Conservation (phyloP, 1,140 invertebrate species). For the Lepidurus couesii region DNA sequence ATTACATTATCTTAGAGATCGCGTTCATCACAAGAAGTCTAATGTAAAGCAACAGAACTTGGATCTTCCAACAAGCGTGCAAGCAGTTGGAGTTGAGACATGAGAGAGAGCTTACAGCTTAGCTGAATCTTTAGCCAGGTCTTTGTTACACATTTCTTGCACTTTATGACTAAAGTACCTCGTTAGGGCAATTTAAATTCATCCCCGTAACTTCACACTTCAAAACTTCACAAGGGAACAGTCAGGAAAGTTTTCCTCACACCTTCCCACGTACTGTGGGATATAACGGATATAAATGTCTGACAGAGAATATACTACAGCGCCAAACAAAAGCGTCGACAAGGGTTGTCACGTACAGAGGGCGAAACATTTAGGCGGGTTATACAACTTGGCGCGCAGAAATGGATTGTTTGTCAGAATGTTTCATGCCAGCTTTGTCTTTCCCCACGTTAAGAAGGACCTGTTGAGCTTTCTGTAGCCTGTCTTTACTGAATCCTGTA, state of each 20-base stretch:
- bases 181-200: background rate
- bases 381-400: background rate
- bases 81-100: too few relatives aligned
- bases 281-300: background rate
- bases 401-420: background rate
- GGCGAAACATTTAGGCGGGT: background rate
- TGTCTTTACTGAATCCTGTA: too few relatives aligned
- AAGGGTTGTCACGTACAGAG: background rate
- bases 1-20: conserved; percentile 10
- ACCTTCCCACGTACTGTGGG: background rate
- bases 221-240: background rate
- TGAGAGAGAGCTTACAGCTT: background rate
- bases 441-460: background rate
- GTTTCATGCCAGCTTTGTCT: background rate
- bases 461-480: background rate
- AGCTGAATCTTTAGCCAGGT: background rate
- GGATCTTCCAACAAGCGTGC: too few relatives aligned
- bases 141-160: background rate
- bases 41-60: background rate
- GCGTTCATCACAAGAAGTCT: background rate
- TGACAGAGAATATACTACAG: background rate
- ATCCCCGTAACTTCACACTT: background rate
- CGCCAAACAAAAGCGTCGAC: background rate
- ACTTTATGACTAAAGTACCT: background rate
- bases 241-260: background rate